Evolutionary conservation across 2,113 vertebrate species (phyloP).

Genomic region (Corythaixoides concolor): DNA sequence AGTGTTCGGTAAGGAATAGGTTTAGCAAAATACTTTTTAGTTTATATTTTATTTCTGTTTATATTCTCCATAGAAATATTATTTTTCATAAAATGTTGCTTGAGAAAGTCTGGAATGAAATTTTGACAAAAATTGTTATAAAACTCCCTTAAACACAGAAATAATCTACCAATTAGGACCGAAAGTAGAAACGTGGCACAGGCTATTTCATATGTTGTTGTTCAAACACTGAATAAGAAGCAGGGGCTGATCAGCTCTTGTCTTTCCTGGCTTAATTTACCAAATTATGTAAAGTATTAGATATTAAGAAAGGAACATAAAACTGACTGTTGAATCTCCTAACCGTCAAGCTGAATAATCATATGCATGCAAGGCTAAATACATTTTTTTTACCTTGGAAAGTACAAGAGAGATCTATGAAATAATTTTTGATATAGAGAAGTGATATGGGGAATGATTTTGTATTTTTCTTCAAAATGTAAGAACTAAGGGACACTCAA

Average conservation of each 20-base stretch:
- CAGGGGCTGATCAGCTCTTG: not conserved
- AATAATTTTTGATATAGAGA: not conserved
- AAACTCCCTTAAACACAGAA: not conserved
- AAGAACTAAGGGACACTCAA: not conserved
- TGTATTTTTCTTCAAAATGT: not conserved
- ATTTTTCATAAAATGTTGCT: not conserved
- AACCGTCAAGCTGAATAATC: not conserved
- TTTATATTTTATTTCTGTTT: not conserved
- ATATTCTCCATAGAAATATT: not conserved
- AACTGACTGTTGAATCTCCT: not conserved
- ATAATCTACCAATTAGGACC: not conserved
- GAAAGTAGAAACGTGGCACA: not conserved
- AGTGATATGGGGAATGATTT: not conserved
- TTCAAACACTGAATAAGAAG: not conserved
- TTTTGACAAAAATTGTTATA: not conserved
- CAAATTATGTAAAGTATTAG: not conserved
- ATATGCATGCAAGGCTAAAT: not conserved
- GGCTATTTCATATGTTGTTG: not conserved
- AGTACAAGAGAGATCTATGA: not conserved
- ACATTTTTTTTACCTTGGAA: not conserved
- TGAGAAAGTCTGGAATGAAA: not conserved
- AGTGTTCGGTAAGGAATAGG: accelerated
- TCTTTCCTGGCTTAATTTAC: not conserved
- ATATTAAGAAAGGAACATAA: not conserved
- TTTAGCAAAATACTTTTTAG: not conserved